These are phyloP conservation scores for Heliothis peltigera DNA, from an alignment of 2,888 invertebrate genomes.

Conservation along the genomic window DNA sequence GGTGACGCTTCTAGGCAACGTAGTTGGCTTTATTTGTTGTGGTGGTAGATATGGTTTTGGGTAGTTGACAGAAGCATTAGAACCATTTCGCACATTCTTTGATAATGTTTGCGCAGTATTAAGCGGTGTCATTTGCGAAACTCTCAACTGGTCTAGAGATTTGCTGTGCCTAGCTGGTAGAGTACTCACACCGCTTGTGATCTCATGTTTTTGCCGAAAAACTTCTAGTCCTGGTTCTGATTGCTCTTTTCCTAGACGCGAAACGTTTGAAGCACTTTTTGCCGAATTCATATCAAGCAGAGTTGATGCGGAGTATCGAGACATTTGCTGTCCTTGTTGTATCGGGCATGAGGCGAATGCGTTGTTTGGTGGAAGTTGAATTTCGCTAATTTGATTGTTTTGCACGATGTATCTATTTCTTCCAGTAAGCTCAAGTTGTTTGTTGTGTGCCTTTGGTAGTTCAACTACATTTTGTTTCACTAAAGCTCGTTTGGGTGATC, in stretches of 20 bases:
- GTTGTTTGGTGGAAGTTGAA: conserved; percentile 84
- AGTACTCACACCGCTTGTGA: conserved; percentile 87
- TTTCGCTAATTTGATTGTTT: conserved; percentile 88
- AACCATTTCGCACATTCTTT: conserved; percentile 80
- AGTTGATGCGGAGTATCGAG: conserved; percentile 91
- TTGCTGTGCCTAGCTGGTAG: conserved; percentile 94
- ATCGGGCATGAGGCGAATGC: conserved; percentile 83
- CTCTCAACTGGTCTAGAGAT: conserved; percentile 94
- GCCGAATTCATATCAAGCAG: conserved; percentile 84
- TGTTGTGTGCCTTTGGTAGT: conserved; percentile 81
- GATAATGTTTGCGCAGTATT: conserved; percentile 76
- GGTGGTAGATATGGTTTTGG: conserved; percentile 83
- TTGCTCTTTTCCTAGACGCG: conserved; percentile 76
- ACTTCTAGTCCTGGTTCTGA: conserved; percentile 74
- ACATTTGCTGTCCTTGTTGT: conserved; percentile 86
- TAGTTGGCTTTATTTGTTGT: conserved; percentile 85
- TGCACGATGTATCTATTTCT: conserved; percentile 88
- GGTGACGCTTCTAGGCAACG: conserved; percentile 86
- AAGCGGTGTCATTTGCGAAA: conserved; percentile 84
- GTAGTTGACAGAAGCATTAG: conserved; percentile 85
- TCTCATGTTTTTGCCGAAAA: conserved; percentile 81
- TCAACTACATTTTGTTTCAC: conserved; percentile 85
- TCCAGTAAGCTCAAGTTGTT: conserved; percentile 86
- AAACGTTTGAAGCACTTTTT: conserved; percentile 74
- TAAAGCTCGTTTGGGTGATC: conserved; percentile 85